Evolutionary conservation across 2,113 vertebrate genomes (phyloP).

Genomic region (Pelodiscus sinensis): DNA sequence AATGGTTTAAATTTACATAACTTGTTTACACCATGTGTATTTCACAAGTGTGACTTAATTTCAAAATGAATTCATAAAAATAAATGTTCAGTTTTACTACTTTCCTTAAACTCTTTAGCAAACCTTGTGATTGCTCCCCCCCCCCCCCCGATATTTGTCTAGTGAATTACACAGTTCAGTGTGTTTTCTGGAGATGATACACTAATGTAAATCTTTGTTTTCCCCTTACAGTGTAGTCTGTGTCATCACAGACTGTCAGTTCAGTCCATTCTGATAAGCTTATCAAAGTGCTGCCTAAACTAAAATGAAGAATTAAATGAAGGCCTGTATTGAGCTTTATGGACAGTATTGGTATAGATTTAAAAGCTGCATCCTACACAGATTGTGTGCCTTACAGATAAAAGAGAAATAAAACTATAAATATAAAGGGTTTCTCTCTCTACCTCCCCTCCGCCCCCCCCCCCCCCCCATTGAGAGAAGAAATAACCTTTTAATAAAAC

Average conservation of each 20-base stretch:
- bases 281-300: conserved; percentile 25
- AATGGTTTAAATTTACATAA: neutral
- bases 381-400: neutral
- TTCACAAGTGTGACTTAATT: neutral
- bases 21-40: neutral
- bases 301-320: conserved; percentile 45
- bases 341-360: neutral
- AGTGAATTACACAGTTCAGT: neutral
- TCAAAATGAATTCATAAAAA: neutral
- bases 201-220: neutral
- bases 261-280: conserved; percentile 7
- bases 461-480: fast-evolving
- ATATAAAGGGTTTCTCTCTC: neutral
- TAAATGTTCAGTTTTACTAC: neutral
- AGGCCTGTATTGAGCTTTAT: conserved; percentile 20
- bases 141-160: conserved; percentile 5
- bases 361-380: conserved; percentile 12
- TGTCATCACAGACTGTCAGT: conserved; percentile 11
- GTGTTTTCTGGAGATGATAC: neutral
- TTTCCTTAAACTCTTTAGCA: neutral
- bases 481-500: fast-evolving
- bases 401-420: neutral
- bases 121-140: neutral
- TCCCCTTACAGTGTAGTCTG: neutral
- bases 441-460: too few relatives aligned